Conservation (phyloP, 2,797 vertebrate species). For the Cryptoprocta ferox region DNA sequence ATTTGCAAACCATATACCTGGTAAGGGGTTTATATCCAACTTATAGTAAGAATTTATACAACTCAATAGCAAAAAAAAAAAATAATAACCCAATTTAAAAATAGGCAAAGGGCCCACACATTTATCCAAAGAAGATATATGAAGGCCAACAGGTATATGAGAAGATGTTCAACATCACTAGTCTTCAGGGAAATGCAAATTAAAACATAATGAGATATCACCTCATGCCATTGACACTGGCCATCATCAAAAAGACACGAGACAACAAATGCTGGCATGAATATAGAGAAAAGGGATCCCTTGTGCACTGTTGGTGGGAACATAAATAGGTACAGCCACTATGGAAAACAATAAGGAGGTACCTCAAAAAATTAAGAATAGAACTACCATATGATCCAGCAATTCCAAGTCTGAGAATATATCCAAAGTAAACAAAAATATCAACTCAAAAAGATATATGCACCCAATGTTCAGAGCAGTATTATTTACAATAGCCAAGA, state of each 20-base stretch:
- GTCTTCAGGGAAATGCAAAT: not conserved
- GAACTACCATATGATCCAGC: not conserved
- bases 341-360: not conserved
- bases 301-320: not conserved
- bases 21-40: not conserved
- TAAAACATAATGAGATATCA: not conserved
- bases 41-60: not conserved
- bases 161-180: not conserved
- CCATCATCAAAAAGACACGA: not conserved
- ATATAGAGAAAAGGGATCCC: not conserved
- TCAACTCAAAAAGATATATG: not conserved
- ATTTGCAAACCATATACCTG: not conserved
- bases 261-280: not conserved
- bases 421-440: not conserved
- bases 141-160: not conserved
- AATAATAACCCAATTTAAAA: not conserved
- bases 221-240: not conserved
- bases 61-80: not conserved
- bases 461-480: not conserved
- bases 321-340: not conserved
- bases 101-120: not conserved
- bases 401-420: not conserved
- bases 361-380: not conserved
- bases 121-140: not conserved
- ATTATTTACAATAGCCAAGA: not conserved